A percentile compares a stretch with the other conserved stretches of the same genome.
These are phyloP conservation scores for Linnaemya vulpina DNA, from an alignment of 2,888 invertebrate species.

Conservation along the genomic window DNA sequence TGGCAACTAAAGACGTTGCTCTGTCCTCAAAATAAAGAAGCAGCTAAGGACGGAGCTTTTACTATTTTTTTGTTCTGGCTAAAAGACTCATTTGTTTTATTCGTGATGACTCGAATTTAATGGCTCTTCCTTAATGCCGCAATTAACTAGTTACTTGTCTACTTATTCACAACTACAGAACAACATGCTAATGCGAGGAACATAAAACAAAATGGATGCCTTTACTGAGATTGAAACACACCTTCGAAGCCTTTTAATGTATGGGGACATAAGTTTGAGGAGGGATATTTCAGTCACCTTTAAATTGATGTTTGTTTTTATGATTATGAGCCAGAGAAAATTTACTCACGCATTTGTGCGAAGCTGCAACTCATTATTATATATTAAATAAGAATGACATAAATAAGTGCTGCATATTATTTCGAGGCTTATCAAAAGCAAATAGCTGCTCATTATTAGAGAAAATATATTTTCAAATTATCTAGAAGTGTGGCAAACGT, in stretches of 20 bases:
- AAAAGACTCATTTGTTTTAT: background rate
- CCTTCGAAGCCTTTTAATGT: background rate
- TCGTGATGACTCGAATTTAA: background rate
- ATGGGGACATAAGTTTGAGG: background rate
- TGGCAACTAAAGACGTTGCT: background rate
- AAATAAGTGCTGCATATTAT: no score
- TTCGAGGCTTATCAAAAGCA: no score
- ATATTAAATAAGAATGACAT: no score
- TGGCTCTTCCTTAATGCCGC: background rate
- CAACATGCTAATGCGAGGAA: background rate
- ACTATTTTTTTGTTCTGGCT: background rate
- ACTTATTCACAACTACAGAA: background rate
- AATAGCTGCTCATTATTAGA: no score
- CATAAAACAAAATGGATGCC: background rate
- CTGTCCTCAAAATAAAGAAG: background rate
- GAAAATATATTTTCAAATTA: no score
- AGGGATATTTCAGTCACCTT: background rate
- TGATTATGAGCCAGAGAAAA: no score
- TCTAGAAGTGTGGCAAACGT: no score
- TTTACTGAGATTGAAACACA: background rate
- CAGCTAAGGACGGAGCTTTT: background rate
- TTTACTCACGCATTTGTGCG: no score
- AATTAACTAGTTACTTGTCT: background rate
- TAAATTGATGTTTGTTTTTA: no score
- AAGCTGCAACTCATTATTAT: no score